Evolutionary conservation across 2,888 invertebrate genomes (phyloP), one percentile per base, ranked within the genome.

Genomic region (Plagodis dolabraria): DNA sequence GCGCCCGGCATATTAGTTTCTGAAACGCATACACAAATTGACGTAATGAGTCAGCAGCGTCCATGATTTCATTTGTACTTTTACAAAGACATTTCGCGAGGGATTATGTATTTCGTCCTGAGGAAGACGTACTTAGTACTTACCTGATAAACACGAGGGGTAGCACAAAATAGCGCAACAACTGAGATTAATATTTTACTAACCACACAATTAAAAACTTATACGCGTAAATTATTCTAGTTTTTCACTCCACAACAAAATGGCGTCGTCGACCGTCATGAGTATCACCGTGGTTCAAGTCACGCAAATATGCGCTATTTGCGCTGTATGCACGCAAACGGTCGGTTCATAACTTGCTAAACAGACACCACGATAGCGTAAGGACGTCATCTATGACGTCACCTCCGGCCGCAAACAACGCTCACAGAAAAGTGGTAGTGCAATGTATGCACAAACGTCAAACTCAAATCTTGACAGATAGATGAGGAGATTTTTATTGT

Each of bases 1-100:
- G 97, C 96, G 94, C 96, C 97, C 94, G 97, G 97, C 97, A 97
- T 97, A 89, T 86, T 93, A 89, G 86, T 70, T 89, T 92, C 92
- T 92, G 92, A 92, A 92, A 92, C 92, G 92, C 91, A 92, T 90
- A 89, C 89, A 92, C 70, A 91, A 90, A 85, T 87, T 88, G 80
- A 82, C 91, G 91, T 87, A 85, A 86, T 92, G 87, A 92, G 87
- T 90, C 88, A 88, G 87, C 84, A 89, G 87, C 40, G 40, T 40
- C 10, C 79, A 85, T 83, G 67, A 77, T 68, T 22, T 22, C 22
- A 22, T 22, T 22, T 22, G 22, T 22, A 22, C 22, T 22, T 22
- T 80, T 8, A 76, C 52, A 74, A 75, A 68, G 67, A 73, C 72
- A 77, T 82, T 79, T 77, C 76, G 81, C 78, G 84, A 78, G 76